Conservation (phyloP, 64 coral and sea anemone genomes). For the Dendronephthya gigantea region DNA sequence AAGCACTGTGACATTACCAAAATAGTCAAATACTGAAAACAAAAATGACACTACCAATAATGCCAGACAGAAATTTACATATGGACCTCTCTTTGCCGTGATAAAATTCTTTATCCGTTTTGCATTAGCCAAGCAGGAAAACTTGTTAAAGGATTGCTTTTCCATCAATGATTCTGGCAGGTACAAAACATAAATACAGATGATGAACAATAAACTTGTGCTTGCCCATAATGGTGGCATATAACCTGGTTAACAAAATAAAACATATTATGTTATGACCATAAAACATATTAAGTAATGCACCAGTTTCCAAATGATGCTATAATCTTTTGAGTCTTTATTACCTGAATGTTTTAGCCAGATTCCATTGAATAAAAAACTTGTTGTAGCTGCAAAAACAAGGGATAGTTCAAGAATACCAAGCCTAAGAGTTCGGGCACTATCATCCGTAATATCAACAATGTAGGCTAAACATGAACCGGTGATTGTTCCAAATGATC, state of each 20-base stretch:
- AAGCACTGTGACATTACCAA: neutral
- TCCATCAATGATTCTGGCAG: neutral
- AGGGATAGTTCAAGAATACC: too few relatives aligned
- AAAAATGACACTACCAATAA: neutral
- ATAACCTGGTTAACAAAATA: neutral
- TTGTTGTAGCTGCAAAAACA: too few relatives aligned
- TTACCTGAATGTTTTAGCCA: too few relatives aligned
- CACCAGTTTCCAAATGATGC: too few relatives aligned
- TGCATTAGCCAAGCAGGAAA: neutral
- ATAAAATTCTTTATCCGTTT: neutral
- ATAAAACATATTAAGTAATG: too few relatives aligned
- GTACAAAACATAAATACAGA: neutral
- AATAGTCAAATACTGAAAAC: neutral
- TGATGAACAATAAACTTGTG: neutral
- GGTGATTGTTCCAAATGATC: too few relatives aligned
- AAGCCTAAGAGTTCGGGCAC: too few relatives aligned
- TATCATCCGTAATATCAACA: too few relatives aligned
- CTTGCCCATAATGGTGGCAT: neutral
- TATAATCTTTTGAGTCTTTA: too few relatives aligned
- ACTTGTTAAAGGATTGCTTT: neutral
- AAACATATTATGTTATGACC: neutral
- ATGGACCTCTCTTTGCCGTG: neutral
- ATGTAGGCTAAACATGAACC: too few relatives aligned
- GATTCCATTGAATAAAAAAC: too few relatives aligned
- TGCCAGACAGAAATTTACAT: neutral